Evolutionary conservation across 2,888 invertebrate genomes (phyloP), one percentile per base, ranked within the genome.

Genomic region (Hemithea aestivaria): DNA sequence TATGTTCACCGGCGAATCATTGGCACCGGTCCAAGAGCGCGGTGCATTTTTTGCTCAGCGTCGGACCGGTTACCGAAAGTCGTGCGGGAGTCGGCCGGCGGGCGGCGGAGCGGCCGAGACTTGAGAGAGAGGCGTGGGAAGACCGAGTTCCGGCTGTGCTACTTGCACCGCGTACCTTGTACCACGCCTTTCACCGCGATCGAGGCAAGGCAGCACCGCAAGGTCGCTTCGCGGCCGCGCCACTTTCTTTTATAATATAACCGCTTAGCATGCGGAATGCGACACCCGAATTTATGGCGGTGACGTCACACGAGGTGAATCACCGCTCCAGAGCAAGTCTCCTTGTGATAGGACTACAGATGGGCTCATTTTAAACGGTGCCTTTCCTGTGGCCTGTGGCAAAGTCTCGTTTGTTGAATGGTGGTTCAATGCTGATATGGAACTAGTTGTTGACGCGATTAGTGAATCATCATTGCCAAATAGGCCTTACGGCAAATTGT

Each of bases 241-340:
- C 75, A 85, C 87, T 87, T 87, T 87, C 85, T 83, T 85, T 82
- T 80, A 83, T 80, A 16, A 4, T 16, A 80, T 79, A 82, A 78
- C 80, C 69, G 66, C 68, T 68, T 50, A 38, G 49, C 53, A 46
- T 48, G 57, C 63, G 80, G 84, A 79, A 81, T 82, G 78, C 65
- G 79, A 77, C 77, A 79, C 77, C 81, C 84, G 68, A 84, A 83
- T 79, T 75, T 75, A 77, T 76, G 58, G 64, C 64, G 57, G 46
- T 84, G 83, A 85, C 82, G 83, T 84, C 84, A 85, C 53, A 12
- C 38, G 53, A 68, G 69, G 70, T 82, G 82, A 82, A 65, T 84
- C 80, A 82, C 74, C 72, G 66, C 40, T 27, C 30, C 36, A 27
- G 35, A 25, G 26, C 16, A 5, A 5, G 26, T 29, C 20, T 40